Evolutionary conservation across 2,888 invertebrate species (phyloP), one percentile per base, ranked within the genome.

Genomic region (Sipha maydis): DNA sequence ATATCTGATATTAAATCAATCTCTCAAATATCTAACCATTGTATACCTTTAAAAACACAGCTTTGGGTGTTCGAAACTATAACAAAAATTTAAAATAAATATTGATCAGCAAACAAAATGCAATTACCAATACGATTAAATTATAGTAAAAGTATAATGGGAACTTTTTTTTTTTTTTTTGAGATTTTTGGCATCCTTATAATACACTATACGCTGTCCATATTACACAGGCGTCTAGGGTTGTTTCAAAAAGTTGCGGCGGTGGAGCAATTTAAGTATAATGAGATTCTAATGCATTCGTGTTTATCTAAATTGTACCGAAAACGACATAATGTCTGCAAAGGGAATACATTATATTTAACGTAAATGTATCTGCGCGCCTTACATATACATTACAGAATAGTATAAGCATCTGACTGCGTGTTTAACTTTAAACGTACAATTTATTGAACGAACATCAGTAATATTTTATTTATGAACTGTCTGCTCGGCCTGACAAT

Each of bases 261-360:
- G 76, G 17, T 21, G 17, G 48, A 31, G 67, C 67, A 69, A 69
- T 85, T 48, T 54, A 48, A 69, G 48, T 54, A 54, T 85, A 85
- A 85, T 78, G 85, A 85, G 77, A 85, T 85, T 85, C 85, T 85
- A 85, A 85, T 85, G 85, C n/a, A 31, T 61, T 76, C 77, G 69
- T 25, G 67, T 85, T 85, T 85, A 85, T 85, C 85, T 78, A 78
- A 85, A 78, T 85, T 48, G 54, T 78, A 85, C 85, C 41, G n/a
- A 69, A 78, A 78, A 85, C 19, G 77, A 48, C 77, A 85, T 85
- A 85, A 85, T 78, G 19, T 67, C 31, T 11, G 21, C n/a, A 69
- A 78, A 85, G 48, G 5, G 77, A 84, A 76, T 85, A 69, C 77
- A n/a, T 75, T 76, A 41, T 61, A 41, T 76, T 84, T 41, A 61